phyloP scores from a whole-genome alignment of 2,797 vertebrate genomes.

The Darevskia mixta region DNA sequence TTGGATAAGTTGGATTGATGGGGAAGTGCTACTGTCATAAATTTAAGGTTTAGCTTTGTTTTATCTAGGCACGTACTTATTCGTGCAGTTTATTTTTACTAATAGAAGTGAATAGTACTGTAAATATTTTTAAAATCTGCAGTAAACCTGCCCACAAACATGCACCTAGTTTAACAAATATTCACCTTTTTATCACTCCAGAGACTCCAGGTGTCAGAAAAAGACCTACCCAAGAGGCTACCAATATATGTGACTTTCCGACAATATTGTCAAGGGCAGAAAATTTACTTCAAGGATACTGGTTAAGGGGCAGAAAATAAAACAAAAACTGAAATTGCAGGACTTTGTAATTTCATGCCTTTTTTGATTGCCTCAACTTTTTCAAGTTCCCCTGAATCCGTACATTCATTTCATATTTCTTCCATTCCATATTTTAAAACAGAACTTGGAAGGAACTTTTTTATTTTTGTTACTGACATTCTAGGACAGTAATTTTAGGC shows the following conservation, averaged over 20 bases:
- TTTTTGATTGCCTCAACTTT: background rate
- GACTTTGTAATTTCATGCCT: background rate
- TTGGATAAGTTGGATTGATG: background rate
- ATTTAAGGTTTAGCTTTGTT: background rate
- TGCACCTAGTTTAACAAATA: background rate
- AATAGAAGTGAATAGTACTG: background rate
- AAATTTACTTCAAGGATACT: background rate
- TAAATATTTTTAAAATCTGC: background rate
- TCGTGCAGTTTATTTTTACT: background rate
- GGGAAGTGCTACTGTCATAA: background rate
- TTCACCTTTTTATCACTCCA: background rate
- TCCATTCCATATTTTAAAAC: rapidly evolving
- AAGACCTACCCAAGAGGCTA: background rate
- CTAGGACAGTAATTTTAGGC: background rate
- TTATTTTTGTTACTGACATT: background rate
- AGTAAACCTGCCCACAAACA: background rate
- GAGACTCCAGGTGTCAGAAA: background rate
- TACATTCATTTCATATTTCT: background rate
- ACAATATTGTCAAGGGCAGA: background rate
- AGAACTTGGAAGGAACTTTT: background rate
- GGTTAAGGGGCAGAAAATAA: background rate
- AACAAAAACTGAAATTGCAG: background rate
- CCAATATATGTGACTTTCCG: background rate
- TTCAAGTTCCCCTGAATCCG: background rate
- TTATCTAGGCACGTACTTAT: background rate